Percentiles rank a stretch among this genome's conserved stretches.
These are phyloP conservation scores for Phylloscopus trochilus DNA, from an alignment of 2,113 vertebrate genomes.

Conservation along the genomic window DNA sequence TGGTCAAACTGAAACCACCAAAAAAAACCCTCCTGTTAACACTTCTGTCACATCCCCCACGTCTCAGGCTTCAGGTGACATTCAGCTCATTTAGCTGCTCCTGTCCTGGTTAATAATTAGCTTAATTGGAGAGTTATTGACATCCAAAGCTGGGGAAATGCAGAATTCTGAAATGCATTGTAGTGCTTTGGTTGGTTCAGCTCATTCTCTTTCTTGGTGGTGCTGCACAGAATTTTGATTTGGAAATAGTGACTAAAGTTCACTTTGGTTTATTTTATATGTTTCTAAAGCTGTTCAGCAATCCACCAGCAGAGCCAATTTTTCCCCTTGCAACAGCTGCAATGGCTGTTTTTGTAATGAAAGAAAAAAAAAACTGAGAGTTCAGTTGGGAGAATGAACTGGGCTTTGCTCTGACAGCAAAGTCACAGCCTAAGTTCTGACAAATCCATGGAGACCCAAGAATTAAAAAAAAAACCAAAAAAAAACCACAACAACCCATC, in stretches of 20 bases:
- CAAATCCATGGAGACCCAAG: not conserved
- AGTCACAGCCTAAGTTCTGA: rapidly evolving
- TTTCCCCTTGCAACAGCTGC: not conserved
- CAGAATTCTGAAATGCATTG: not conserved
- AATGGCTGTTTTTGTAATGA: rapidly evolving
- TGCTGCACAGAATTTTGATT: not conserved
- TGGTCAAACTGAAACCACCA: constrained; percentile 83
- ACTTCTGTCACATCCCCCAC: rapidly evolving
- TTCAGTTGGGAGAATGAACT: not conserved
- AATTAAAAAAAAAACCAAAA: not conserved
- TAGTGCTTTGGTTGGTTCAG: not conserved
- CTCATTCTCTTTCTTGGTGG: not conserved
- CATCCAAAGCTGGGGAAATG: not conserved
- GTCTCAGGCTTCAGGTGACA: not conserved
- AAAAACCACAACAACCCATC: no score
- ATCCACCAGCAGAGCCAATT: not conserved
- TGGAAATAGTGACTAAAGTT: rapidly evolving
- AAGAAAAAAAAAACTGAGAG: not conserved
- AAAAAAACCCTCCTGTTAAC: not conserved
- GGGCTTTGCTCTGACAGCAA: not conserved
- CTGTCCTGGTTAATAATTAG: not conserved
- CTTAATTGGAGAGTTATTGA: not conserved
- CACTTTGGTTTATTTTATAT: not conserved
- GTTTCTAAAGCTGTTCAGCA: not conserved
- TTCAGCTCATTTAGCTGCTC: not conserved